Conservation (phyloP, 1,140 invertebrate genomes). For the Kradibia gibbosae region DNA sequence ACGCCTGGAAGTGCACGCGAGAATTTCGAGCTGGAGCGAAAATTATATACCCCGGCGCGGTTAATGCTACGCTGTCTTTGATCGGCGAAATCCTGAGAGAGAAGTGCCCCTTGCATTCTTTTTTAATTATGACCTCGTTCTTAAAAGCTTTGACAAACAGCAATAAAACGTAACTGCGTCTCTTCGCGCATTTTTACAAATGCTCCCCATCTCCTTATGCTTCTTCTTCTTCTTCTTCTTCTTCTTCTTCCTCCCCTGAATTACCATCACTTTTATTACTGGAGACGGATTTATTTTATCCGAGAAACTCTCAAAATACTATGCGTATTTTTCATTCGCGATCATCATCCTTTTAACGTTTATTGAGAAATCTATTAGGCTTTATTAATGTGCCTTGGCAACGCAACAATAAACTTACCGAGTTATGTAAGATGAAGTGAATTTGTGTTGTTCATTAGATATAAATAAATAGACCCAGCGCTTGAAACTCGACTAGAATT, state of each 20-base stretch:
- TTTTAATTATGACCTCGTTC: neutral
- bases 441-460: neutral
- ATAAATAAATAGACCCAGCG: neutral
- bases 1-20: no score
- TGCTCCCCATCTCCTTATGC: no score
- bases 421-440: neutral
- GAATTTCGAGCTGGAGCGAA: neutral
- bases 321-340: neutral
- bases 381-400: conserved; percentile 19
- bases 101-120: neutral
- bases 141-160: neutral
- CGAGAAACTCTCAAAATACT: neutral
- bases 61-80: neutral
- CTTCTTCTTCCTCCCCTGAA: no score
- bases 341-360: neutral
- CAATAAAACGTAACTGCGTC: neutral
- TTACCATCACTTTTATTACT: no score
- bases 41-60: neutral
- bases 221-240: no score
- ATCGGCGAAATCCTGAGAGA: neutral
- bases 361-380: neutral
- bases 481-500: neutral
- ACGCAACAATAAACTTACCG: neutral
- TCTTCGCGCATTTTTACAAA: no score
- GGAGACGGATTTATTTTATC: no score